A percentile compares a stretch with the other conserved stretches of the same genome.
phyloP scores from a whole-genome alignment of 2,888 invertebrate genomes.

The Macrophya alboannulata region DNA sequence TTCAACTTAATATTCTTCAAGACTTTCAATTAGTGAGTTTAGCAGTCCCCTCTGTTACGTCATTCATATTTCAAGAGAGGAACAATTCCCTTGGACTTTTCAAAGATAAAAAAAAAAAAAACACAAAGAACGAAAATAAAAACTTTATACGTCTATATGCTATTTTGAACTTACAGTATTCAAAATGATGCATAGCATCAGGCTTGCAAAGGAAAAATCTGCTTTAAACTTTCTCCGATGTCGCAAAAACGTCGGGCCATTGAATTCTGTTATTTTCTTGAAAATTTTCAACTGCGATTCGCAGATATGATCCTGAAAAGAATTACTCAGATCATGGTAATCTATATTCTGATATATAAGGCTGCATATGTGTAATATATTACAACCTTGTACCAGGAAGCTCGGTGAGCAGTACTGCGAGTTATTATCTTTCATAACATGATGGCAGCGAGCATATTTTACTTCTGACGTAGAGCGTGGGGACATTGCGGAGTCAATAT shows the following conservation, averaged over 20 bases:
- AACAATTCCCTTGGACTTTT: slow-evolving; percentile 4
- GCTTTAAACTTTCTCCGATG: neutral
- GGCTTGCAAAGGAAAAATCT: neutral
- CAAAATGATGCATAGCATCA: neutral
- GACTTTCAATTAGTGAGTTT: slow-evolving; percentile 48
- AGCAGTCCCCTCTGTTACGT: neutral
- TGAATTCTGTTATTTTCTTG: neutral
- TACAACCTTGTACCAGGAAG: neutral
- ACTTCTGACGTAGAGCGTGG: neutral
- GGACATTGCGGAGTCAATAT: slow-evolving; percentile 17
- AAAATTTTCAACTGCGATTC: neutral
- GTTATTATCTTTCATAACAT: slow-evolving; percentile 41
- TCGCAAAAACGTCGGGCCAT: neutral
- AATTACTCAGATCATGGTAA: neutral
- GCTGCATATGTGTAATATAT: neutral
- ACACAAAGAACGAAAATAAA: neutral
- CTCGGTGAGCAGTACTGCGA: neutral
- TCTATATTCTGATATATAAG: neutral
- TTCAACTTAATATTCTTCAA: slow-evolving; percentile 42
- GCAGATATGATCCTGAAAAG: neutral
- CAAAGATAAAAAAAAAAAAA: neutral
- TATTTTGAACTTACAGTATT: neutral
- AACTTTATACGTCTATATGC: neutral
- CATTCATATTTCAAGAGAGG: slow-evolving; percentile 5
- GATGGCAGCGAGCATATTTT: slow-evolving; percentile 28